Percentiles rank a stretch among this genome's conserved stretches.
phyloP scores from a whole-genome alignment of 2,797 vertebrate species.

The Catamblyrhynchus diadema region DNA sequence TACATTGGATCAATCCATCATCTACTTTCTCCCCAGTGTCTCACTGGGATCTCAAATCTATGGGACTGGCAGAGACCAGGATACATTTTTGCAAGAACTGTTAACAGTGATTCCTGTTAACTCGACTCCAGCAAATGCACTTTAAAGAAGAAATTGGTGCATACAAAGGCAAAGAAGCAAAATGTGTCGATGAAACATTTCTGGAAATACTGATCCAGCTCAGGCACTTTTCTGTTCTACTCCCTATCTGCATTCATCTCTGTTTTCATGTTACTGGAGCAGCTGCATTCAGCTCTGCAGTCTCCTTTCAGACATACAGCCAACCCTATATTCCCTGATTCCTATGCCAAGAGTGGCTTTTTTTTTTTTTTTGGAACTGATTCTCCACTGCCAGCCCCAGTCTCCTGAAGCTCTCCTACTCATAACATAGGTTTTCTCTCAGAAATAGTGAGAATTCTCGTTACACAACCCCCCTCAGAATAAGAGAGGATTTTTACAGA shows the following conservation, averaged over 20 bases:
- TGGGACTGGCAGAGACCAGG: neutral
- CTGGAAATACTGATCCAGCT: neutral
- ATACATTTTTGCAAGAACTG: neutral
- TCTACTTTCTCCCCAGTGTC: neutral
- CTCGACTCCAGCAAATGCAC: neutral
- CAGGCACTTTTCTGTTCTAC: neutral
- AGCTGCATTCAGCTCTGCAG: neutral
- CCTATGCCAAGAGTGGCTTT: neutral
- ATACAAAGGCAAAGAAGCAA: neutral
- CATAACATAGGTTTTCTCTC: neutral
- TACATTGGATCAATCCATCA: neutral
- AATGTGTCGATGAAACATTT: neutral
- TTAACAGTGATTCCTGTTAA: neutral
- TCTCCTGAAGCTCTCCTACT: neutral
- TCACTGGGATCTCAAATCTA: neutral
- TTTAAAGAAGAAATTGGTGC: neutral
- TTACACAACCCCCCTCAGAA: neutral
- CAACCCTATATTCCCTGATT: neutral
- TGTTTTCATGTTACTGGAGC: neutral
- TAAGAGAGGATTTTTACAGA: neutral
- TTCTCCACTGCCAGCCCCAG: neutral
- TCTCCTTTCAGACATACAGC: neutral
- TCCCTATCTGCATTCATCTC: neutral
- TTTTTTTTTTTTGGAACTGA: neutral
- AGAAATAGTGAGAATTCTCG: neutral